phyloP scores from a whole-genome alignment of 2,888 invertebrate genomes.

The Caenorhabditis imperialis region DNA sequence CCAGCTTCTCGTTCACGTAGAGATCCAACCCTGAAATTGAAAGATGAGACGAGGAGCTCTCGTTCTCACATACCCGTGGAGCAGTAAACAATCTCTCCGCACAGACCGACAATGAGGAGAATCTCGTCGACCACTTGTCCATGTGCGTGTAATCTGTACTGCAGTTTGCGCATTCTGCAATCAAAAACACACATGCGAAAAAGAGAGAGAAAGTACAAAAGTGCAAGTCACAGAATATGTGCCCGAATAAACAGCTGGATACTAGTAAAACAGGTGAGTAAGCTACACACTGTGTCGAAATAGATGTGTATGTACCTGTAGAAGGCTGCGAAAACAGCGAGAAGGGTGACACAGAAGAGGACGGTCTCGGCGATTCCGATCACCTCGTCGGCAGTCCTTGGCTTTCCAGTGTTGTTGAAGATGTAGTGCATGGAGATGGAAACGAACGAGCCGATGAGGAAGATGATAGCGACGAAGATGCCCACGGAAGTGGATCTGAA shows the following conservation, averaged over 20 bases:
- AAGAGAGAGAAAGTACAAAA: too few species aligned
- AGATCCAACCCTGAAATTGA: slow-evolving; percentile 57
- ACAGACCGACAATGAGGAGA: slow-evolving; percentile 50
- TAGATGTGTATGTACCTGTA: slow-evolving; percentile 55
- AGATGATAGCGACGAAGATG: slow-evolving; percentile 72
- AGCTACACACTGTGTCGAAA: slow-evolving; percentile 9
- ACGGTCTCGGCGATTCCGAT: slow-evolving; percentile 71
- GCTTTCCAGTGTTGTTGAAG: slow-evolving; percentile 62
- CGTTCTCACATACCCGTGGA: slow-evolving; percentile 45
- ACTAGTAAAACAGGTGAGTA: background rate
- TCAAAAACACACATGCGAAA: background rate
- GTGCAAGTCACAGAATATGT: slow-evolving; percentile 43
- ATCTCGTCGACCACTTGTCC: too few species aligned
- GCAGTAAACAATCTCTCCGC: slow-evolving; percentile 55
- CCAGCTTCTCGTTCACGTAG: slow-evolving; percentile 47
- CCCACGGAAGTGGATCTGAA: slow-evolving; percentile 73
- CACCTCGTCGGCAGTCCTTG: slow-evolving; percentile 65
- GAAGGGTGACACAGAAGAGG: slow-evolving; percentile 66
- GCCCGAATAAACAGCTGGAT: slow-evolving; percentile 20
- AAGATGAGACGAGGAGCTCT: too few species aligned
- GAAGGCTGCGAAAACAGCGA: slow-evolving; percentile 67
- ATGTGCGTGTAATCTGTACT: slow-evolving; percentile 54
- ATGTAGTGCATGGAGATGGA: slow-evolving; percentile 73
- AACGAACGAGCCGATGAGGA: slow-evolving; percentile 72
- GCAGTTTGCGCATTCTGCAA: slow-evolving; percentile 59